Evolutionary conservation across 2,888 invertebrate genomes (phyloP), one percentile per base, ranked within the genome.

Genomic region (Trilocha varians): DNA sequence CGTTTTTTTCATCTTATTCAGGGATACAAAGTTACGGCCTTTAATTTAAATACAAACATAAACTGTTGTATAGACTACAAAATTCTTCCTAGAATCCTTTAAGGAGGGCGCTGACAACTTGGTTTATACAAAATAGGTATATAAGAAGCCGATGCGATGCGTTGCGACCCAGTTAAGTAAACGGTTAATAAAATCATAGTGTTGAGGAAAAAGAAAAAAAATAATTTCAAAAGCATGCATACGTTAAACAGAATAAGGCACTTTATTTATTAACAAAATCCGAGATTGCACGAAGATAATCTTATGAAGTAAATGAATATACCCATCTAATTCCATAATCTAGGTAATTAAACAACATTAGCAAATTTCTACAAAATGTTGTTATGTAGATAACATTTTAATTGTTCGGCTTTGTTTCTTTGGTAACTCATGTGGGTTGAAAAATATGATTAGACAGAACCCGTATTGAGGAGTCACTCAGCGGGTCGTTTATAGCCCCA

Each of bases 401-500:
- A 59, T 68, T 70, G 53, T 50, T 55, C 49, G 51, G 56, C 62
- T 63, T 66, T 71, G 69, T 67, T 70, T 66, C 50, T 56, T 52
- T 41, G 45, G 39, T 18, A 70, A 77, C 78, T 78, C 77, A 78
- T 78, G 68, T 55, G 57, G 63, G 60, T 66, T 59, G 62, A 78
- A 80, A 80, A 78, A 68, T 77, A 78, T 82, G 78, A 78, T 73
- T 70, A 78, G 74, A 58, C 53, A 62, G 60, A 64, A 53, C 55
- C 57, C 52, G 62, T 67, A 79, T 75, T 71, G 72, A 78, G 72
- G 67, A 75, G 69, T 77, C 72, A 74, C 68, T 70, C 72, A 65
- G 67, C 65, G 65, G 73, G 70, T 72, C 70, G 68, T 80, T 79
- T 80, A 82, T 74, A 71, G 66, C 69, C 72, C 72, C 71, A 74